Base-by-base conservation (phyloP, 2,797 vertebrate species). In the Spondyliosoma cantharus region DNA sequence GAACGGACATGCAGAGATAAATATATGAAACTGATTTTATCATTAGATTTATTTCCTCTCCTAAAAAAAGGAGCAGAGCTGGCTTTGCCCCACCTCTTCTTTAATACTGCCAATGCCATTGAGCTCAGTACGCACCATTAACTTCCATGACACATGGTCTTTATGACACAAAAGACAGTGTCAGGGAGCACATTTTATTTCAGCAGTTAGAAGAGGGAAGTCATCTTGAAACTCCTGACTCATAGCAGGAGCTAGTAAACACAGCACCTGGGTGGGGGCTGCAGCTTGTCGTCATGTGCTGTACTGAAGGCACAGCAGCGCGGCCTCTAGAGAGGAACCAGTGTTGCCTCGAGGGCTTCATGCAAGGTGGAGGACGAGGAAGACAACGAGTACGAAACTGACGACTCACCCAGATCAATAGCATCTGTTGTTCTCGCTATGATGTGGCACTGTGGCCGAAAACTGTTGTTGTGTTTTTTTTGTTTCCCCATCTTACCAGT, bases 211-310 rank as follows among this genome's bases (percentile, higher is more conserved):
- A 77, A 42, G 50, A 62, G 67, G 46, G 58, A 74, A 80, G 70
- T 86, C 76, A 90, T 89, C 71, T 48, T 66, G 86, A 89, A 86
- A 80, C 24, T 83, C 53, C 65, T 85, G 82, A 91, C 83, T 89
- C 87, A 80, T 85, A 81, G 74, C 9, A 22, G 66, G 49, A 77
- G 87, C 91, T 81, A 64, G 86, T 91, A 71, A 91, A 91, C 79
- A 72, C 58, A 46, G 72, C 88, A 89, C 85, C 85, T 83, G 82
- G 75, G 45, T 12, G 62, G 85, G 83, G 75, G 83, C 56, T 86
- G 76, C 58, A 76, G 71, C 74, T 63, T 37, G 61, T 80, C 68
- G 11, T 50, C 24, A 60, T 49, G 20, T 27, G 29, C 7, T 58
- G 64, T 52, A 24, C 49, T 63, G 22, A 80, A 76, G 29, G 63